Base-by-base conservation (phyloP, 2,888 invertebrate species). In the Syritta pipiens region DNA sequence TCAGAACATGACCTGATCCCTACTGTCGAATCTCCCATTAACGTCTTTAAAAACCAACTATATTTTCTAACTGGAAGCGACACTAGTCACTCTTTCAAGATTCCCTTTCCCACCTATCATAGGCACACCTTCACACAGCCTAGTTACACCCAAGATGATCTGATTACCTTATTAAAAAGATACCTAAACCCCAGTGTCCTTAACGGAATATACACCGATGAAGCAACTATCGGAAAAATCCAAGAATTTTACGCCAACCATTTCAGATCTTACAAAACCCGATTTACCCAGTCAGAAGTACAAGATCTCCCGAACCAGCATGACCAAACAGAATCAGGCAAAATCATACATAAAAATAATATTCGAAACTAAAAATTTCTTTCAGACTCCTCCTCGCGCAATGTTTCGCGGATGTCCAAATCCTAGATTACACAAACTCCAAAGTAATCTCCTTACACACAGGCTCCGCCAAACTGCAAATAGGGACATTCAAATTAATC, bases 371-470 rank as follows among this genome's bases (percentile, higher is more conserved):
- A 49, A 40, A n/a, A n/a, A n/a, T n/a, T n/a, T 40, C 3, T 42
- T 42, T 0, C 62, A 62, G 28, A 22, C n/a, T 4, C 24, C n/a
- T 14, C 5, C 1, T 14, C 5, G 49, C n/a, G 55, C 14, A 71
- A 79, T 14, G 46, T n/a, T n/a, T n/a, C n/a, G n/a, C n/a, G 60
- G 7, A 51, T n/a, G n/a, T n/a, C n/a, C n/a, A 79, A 35, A 67
- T 76, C 6, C 10, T 76, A 4, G 67, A 81, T 28, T 81, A 82
- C 22, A 49, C n/a, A n/a, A n/a, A n/a, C n/a, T n/a, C n/a, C n/a
- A n/a, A n/a, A n/a, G n/a, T n/a, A n/a, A n/a, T n/a, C n/a, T 55
- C 26, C 60, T 62, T 19, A 67, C 63, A n/a, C n/a, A n/a, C n/a
- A n/a, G n/a, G n/a, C n/a, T n/a, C n/a, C n/a, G n/a, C n/a, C n/a